Percentiles rank a stretch among this genome's conserved stretches.
Conservation (phyloP, 1,140 invertebrate genomes). For the Cotesia glomerata region DNA sequence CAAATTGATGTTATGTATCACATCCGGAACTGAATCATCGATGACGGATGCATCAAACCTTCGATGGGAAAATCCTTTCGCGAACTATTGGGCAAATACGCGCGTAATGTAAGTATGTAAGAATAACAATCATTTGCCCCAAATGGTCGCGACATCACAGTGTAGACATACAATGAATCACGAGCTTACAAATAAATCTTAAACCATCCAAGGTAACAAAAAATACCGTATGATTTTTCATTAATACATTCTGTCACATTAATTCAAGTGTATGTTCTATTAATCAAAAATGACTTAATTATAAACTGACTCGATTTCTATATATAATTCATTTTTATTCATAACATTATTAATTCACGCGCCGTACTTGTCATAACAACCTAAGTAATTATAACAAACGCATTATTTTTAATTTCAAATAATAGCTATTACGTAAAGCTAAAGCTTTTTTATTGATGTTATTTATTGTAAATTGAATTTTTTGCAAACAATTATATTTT, state of each 20-base stretch:
- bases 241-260: background rate
- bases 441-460: too few species aligned
- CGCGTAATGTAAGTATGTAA: background rate
- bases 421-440: too few species aligned
- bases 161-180: conserved; percentile 11
- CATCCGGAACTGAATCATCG: conserved; percentile 41
- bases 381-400: too few species aligned
- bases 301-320: background rate
- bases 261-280: background rate
- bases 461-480: too few species aligned
- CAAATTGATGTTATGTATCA: background rate
- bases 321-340: too few species aligned
- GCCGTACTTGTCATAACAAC: too few species aligned
- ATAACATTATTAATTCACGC: too few species aligned
- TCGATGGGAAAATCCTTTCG: conserved; percentile 24
- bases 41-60: conserved; percentile 32
- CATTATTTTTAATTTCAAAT: too few species aligned
- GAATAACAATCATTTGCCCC: background rate
- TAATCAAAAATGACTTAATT: background rate
- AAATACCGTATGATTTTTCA: too few species aligned
- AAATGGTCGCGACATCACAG: background rate
- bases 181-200: background rate
- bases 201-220: conserved; percentile 7
- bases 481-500: too few species aligned
- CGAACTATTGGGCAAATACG: background rate